Base-by-base conservation (phyloP, 2,888 invertebrate genomes). In the Chaetoderma sp. region DNA sequence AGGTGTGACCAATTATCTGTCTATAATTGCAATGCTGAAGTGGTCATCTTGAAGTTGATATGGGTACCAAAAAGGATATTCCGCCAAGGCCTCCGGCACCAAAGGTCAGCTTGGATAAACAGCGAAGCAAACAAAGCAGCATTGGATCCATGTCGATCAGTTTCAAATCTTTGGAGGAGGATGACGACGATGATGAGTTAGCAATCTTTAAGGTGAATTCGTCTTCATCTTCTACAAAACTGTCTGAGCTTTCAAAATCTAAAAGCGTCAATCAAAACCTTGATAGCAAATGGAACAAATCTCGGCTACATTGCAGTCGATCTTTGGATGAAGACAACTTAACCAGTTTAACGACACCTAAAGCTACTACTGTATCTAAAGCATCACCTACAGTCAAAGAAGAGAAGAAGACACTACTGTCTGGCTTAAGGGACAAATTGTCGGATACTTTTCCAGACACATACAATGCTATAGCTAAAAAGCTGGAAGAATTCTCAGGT, bases 131-230 rank as follows among this genome's bases (percentile, higher is more conserved):
- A 18, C 33, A n/a, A 3, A 30, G 6, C 6, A n/a, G n/a, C 30
- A 16, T 33, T 2, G 36, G 25, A 16, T 21, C 39, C 28, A 39
- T 67, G 6, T 57, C 66, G 13, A 71, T 81, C 57, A 78, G 80
- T 57, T 82, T 79, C 63, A 80, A 79, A 47, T 73, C 78, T 21
- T 67, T 79, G 55, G 79, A 79, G 54, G 74, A 77, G 23, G 78
- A 78, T 39, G 80, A 78, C 57, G 78, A 77, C 49, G 78, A 78
- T 44, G 79, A 79, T 44, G 79, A 80, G 18, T 70, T 81, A 5
- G 74, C 76, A 18, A 61, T 21, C 16, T 32, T 52, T 30, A 32
- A 52, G 5, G 28, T 32, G 13, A 30, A 52, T 32, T n/a, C n/a
- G n/a, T n/a, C n/a, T n/a, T n/a, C n/a, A n/a, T n/a, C n/a, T n/a